Percentiles rank a stretch among this genome's conserved stretches.
These are phyloP conservation scores for Pseudomyrmex sp. DNA, from an alignment of 1,140 invertebrate species.

Conservation along the genomic window DNA sequence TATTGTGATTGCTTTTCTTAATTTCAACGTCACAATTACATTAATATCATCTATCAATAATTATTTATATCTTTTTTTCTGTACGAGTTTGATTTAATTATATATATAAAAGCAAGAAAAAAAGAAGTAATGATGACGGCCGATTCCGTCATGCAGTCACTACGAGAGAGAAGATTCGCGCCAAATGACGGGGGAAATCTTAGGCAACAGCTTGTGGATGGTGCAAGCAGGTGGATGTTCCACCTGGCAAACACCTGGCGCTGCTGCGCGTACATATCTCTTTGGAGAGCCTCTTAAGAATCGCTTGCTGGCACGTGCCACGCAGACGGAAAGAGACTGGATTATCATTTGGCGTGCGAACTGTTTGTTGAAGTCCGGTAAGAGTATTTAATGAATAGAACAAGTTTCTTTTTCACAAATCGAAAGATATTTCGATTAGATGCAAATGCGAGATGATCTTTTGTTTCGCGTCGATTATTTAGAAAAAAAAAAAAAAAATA, in stretches of 20 bases:
- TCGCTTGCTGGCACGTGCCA: slow-evolving; percentile 35
- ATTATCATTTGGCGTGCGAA: slow-evolving; percentile 29
- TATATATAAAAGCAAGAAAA: slow-evolving; percentile 7
- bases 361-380: neutral
- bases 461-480: neutral
- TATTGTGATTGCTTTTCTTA: too few species aligned
- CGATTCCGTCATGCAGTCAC: slow-evolving; percentile 61
- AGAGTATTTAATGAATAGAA: slow-evolving; percentile 6
- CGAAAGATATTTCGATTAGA: neutral
- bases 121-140: neutral
- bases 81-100: slow-evolving; percentile 45
- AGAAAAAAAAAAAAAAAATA: neutral
- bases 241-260: slow-evolving; percentile 83
- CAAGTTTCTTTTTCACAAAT: slow-evolving; percentile 7
- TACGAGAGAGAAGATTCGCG: slow-evolving; percentile 60
- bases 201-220: slow-evolving; percentile 76
- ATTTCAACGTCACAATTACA: too few species aligned
- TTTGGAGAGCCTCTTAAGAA: slow-evolving; percentile 56
- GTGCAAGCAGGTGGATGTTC: slow-evolving; percentile 78
- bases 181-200: slow-evolving; percentile 70
- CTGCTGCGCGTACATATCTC: slow-evolving; percentile 51
- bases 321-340: slow-evolving; percentile 13
- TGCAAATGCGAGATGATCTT: neutral
- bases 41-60: too few species aligned
- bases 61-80: neutral